Evolutionary conservation across 2,113 vertebrate species (phyloP), one percentile per base, ranked within the genome.

Genomic region (Dascyllus trimaculatus): DNA sequence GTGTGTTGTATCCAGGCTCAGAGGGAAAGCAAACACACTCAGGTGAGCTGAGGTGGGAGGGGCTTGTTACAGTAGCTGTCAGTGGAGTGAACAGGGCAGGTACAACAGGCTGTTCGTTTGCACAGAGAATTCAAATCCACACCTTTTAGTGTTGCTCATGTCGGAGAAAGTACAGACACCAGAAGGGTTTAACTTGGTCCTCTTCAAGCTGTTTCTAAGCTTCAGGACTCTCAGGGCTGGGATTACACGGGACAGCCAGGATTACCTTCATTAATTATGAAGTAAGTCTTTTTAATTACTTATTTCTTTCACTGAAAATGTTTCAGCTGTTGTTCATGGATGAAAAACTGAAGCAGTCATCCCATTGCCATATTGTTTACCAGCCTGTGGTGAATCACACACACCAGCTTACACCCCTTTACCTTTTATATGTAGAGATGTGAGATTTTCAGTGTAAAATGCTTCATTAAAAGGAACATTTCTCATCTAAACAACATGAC

Each of bases 31-130:
- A 80, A 76, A 81, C 74, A 21, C 45, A 29, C 29, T 32, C 77
- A 83, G 88, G 85, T 88, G 87, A 85, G 74, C 59, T 2, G 22
- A 63, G 65, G 66, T 59, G 85, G 90, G 90, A 45, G 76, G 65
- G 29, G 79, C 77, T 26, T 84, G 26, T 45, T 10, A 2, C 29
- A 26, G 46, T 11, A 56, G 32, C 49, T 75, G 82, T 84, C 60
- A 56, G 82, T 21, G 48, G 29, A 35, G 70, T 2, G 15, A 68
- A 53, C 65, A 17, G 83, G 71, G 75, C 87, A 87, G 88, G 88
- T 89, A 88, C 45, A 68, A 43, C 75, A 43, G 78, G 82, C 35
- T 71, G 0, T 35, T 57, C 1, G 11, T 78, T 69, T 71, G 17
- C 45, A 62, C 22, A 57, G 46, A 56, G 40, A 64, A 14, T 72